These are phyloP conservation scores for Neolamprologus modestus DNA, from an alignment of 2,113 vertebrate species.

Conservation along the genomic window DNA sequence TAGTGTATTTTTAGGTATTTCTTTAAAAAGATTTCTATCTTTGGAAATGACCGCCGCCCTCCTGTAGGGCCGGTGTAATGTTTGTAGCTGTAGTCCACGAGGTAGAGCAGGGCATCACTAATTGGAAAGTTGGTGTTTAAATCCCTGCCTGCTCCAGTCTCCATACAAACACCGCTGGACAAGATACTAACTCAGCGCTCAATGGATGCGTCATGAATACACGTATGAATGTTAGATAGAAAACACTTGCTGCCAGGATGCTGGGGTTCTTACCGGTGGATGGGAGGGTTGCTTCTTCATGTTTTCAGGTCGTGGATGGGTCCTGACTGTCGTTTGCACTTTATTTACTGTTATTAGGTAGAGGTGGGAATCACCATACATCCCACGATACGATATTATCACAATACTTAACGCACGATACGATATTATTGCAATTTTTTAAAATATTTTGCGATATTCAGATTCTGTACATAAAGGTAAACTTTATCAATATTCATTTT, in stretches of 20 bases:
- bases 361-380: too few relatives aligned
- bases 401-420: too few relatives aligned
- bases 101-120: fast-evolving
- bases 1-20: not conserved
- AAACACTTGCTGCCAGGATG: not conserved
- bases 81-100: not conserved
- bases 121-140: not conserved
- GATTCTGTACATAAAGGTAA: too few relatives aligned
- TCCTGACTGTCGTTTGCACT: not conserved
- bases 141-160: not conserved
- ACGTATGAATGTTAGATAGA: not conserved
- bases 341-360: not conserved
- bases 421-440: too few relatives aligned
- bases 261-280: not conserved
- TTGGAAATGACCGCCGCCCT: not conserved
- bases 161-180: fast-evolving
- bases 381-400: too few relatives aligned
- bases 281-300: not conserved
- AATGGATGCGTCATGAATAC: fast-evolving
- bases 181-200: not conserved
- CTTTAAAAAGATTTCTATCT: not conserved
- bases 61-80: fast-evolving
- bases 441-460: too few relatives aligned
- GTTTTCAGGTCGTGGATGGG: not conserved
- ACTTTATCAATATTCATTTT: fast-evolving